Base-by-base conservation (phyloP, 2,797 vertebrate species). In the Pseudochirops corinnae region DNA sequence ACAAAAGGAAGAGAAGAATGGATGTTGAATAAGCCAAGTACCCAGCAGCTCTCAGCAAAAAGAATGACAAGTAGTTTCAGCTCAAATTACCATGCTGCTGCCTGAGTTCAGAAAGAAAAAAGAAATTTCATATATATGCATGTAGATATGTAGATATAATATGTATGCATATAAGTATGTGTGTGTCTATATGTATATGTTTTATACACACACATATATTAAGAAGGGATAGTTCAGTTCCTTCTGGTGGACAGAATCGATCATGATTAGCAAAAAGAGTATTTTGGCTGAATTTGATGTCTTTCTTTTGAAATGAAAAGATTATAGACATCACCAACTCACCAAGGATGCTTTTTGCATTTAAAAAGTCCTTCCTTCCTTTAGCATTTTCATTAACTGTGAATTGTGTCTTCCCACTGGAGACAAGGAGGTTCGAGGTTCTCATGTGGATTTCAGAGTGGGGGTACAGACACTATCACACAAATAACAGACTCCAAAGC, bases 1-100 rank as follows among this genome's bases (percentile, higher is more conserved):
- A 57, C 46, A 92, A 90, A 60, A 31, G 24, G 31, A 90, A 33
- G 92, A 96, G 56, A 58, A 21, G 92, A 95, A 92, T n/a, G 91
- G n/a, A 58, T 90, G 56, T 82, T 57, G 92, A 94, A 92, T 55
- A 91, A 56, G 57, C 57, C 28, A 91, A 13, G n/a, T 0, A 92
- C 74, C 74, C 56, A 95, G 39, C 92, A 50, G 52, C 55, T 58
- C 28, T 57, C 55, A 55, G 74, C 33, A 28, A 14, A 57, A 33
- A 55, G n/a, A 90, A 57, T 0, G 24, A 93, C 57, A 93, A 92
- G 13, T 50, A 90, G 57, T n/a, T 93, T 74, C 46, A 82, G 62
- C 62, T 67, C 62, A 67, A 67, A 67, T 46, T 50, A 87, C 26
- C 24, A 46, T 87, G 9, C 74, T 46, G 74, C 21, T 46, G 74